phyloP scores from a whole-genome alignment of 37 sponge, comb jelly and placozoan genomes.

The Crambe crambe region DNA sequence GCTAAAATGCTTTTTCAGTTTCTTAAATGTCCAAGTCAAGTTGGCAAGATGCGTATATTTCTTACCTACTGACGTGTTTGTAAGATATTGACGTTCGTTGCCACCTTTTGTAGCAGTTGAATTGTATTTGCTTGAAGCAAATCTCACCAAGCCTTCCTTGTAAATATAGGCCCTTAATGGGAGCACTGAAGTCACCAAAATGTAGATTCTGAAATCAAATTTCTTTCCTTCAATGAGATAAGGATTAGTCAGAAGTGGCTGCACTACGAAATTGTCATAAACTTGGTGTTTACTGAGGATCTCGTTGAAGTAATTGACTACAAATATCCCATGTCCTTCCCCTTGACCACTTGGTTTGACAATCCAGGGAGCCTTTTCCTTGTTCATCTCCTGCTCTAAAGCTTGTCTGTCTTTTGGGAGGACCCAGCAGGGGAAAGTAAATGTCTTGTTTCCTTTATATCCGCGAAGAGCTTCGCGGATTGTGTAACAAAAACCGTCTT shows the following conservation, averaged over 20 bases:
- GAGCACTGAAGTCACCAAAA: constrained; percentile 75
- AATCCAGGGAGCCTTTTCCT: constrained; percentile 41
- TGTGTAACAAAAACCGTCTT: constrained; percentile 80
- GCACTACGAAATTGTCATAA: constrained; percentile 59
- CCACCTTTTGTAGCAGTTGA: constrained; percentile 52
- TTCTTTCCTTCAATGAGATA: constrained; percentile 75
- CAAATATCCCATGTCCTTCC: constrained; percentile 89
- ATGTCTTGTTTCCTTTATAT: constrained; percentile 47
- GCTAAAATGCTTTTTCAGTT: constrained; percentile 47
- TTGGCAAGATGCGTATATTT: constrained; percentile 68
- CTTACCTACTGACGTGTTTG: constrained; percentile 91
- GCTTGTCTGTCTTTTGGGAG: constrained; percentile 72
- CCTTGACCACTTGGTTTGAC: constrained; percentile 79
- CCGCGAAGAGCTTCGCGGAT: constrained; percentile 59
- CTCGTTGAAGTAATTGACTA: constrained; percentile 49
- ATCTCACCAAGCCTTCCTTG: constrained; percentile 84
- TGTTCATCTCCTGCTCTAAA: constrained; percentile 40
- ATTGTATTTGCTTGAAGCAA: constrained; percentile 78
- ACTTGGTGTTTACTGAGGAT: background rate
- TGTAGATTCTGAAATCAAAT: constrained; percentile 84
- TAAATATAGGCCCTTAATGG: constrained; percentile 84
- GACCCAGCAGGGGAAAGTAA: constrained; percentile 88
- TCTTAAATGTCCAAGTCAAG: constrained; percentile 85
- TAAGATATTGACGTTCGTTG: constrained; percentile 65
- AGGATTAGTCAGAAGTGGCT: constrained; percentile 71